phyloP scores from a whole-genome alignment of 2,888 invertebrate genomes.

The Xiphydria camelus region DNA sequence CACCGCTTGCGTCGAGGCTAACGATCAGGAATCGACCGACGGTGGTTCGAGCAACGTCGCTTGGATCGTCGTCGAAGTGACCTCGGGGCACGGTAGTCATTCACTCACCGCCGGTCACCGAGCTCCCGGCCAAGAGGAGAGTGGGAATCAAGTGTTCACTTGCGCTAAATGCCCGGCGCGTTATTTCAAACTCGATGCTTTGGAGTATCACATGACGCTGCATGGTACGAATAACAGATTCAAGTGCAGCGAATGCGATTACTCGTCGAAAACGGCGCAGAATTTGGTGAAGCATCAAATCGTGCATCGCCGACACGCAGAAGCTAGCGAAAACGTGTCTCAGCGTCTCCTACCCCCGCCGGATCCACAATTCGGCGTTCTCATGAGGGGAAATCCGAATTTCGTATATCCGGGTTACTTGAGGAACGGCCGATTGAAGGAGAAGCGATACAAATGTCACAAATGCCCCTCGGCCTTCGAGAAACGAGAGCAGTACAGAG shows the following conservation, averaged over 20 bases:
- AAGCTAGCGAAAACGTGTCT: slow-evolving; percentile 14
- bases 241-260: slow-evolving; percentile 73
- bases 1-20: slow-evolving; percentile 51
- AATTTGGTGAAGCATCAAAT: slow-evolving; percentile 70
- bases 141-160: slow-evolving; percentile 48
- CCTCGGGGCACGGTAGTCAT: not conserved
- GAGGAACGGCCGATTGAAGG: slow-evolving; percentile 74
- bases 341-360: slow-evolving; percentile 56
- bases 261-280: slow-evolving; percentile 70
- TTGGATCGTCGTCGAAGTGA: slow-evolving; percentile 48
- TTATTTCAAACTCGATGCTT: slow-evolving; percentile 72
- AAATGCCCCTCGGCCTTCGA: slow-evolving; percentile 89
- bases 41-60: slow-evolving; percentile 28
- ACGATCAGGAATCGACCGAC: slow-evolving; percentile 19
- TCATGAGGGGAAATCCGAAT: slow-evolving; percentile 76
- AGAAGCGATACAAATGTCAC: slow-evolving; percentile 79
- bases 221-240: slow-evolving; percentile 68
- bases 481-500: slow-evolving; percentile 81
- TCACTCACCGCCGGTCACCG: slow-evolving; percentile 5
- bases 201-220: slow-evolving; percentile 71
- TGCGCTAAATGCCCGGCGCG: slow-evolving; percentile 73
- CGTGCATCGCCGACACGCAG: slow-evolving; percentile 54
- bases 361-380: slow-evolving; percentile 70
- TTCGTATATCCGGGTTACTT: slow-evolving; percentile 76
- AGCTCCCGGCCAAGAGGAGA: slow-evolving; percentile 24